A percentile compares a stretch with the other conserved stretches of the same genome.
Evolutionary conservation across 2,113 vertebrate genomes (phyloP).

Genomic region (Theristicus caerulescens): DNA sequence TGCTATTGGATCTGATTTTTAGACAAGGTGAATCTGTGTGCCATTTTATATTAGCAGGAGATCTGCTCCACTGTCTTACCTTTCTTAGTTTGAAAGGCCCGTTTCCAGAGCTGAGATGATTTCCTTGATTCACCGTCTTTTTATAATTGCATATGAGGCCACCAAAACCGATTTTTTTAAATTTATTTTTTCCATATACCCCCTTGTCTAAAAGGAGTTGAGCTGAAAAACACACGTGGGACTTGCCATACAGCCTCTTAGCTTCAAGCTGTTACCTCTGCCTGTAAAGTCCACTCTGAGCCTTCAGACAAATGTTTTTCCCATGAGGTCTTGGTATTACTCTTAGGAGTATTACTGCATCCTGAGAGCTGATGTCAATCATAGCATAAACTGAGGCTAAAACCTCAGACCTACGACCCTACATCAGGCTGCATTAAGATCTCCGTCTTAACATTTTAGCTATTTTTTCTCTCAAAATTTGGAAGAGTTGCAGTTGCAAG

Average conservation of each 20-base stretch:
- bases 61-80: background rate
- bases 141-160: background rate
- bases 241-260: background rate
- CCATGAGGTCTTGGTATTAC: background rate
- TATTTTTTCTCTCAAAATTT: background rate
- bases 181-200: background rate
- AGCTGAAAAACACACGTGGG: background rate
- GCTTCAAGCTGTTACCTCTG: background rate
- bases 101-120: background rate
- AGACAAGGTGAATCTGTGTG: background rate
- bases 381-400: background rate
- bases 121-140: background rate
- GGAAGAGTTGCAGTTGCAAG: background rate
- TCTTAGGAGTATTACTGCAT: background rate
- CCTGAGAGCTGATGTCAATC: background rate
- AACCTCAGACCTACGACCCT: background rate
- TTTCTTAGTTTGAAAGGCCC: background rate
- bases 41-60: background rate
- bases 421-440: background rate
- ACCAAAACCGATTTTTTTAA: fast-evolving
- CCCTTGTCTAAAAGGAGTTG: background rate
- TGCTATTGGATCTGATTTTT: background rate
- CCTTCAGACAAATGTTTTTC: background rate
- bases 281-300: background rate
- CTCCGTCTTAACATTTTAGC: background rate